These are phyloP conservation scores for Folsomia candida DNA, from an alignment of 2,888 invertebrate species.

Conservation along the genomic window DNA sequence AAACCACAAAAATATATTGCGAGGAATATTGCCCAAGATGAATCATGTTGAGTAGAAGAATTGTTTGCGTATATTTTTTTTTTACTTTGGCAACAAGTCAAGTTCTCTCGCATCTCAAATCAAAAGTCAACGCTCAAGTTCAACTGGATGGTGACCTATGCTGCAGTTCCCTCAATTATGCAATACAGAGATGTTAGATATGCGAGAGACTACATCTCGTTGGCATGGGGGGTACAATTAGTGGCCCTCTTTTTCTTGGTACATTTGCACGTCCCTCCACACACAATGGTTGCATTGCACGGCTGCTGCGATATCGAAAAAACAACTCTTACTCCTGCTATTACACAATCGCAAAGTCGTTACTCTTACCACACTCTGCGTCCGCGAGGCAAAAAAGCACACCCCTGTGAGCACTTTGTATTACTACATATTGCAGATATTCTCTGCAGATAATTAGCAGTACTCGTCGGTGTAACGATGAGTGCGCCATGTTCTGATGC, in stretches of 20 bases:
- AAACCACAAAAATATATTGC: no score
- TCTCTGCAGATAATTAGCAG: not conserved
- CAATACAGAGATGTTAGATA: not conserved
- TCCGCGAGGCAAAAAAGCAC: not conserved
- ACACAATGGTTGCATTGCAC: no score
- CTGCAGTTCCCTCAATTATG: not conserved
- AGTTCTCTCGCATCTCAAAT: not conserved
- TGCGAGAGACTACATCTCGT: not conserved
- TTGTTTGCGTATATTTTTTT: not conserved
- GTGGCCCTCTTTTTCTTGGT: not conserved
- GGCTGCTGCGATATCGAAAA: no score
- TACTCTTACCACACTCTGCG: not conserved
- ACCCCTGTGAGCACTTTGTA: not conserved
- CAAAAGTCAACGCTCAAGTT: constrained; percentile 8
- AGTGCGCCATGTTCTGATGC: no score
- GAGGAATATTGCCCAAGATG: not conserved
- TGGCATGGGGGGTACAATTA: not conserved
- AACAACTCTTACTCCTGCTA: not conserved
- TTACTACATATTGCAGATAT: not conserved
- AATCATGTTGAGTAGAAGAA: not conserved
- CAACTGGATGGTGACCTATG: constrained; percentile 8
- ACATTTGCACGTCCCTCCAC: not conserved
- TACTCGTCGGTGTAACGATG: no score
- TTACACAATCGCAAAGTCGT: not conserved
- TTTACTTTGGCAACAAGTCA: not conserved